Percentiles rank a stretch among this genome's conserved stretches.
Conservation (phyloP, 2,113 vertebrate genomes). For the Perca schrenkii region DNA sequence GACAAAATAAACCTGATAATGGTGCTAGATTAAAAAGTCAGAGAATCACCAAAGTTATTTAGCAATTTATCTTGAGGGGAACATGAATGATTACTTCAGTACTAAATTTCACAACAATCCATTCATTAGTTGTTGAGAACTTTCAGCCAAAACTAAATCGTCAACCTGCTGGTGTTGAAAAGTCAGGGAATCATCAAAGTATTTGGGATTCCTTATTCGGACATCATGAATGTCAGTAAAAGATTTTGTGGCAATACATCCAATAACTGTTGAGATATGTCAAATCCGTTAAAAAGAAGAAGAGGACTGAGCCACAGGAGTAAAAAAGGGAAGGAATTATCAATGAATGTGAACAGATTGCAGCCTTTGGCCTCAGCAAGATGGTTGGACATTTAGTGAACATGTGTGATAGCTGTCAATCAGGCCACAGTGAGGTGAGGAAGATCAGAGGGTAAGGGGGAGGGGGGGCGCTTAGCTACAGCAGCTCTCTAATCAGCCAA, state of each 20-base stretch:
- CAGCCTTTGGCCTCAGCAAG: constrained; percentile 32
- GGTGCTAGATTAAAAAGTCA: too few species aligned
- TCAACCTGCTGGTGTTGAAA: not conserved
- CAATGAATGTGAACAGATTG: not conserved
- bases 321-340: not conserved
- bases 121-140: not conserved
- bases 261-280: not conserved
- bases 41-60: too few species aligned
- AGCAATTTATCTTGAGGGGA: too few species aligned
- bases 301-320: not conserved
- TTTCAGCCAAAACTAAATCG: not conserved
- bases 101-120: not conserved
- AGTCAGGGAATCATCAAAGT: not conserved
- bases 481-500: constrained; percentile 77
- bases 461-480: constrained; percentile 53
- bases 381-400: constrained; percentile 67
- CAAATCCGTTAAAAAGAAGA: not conserved
- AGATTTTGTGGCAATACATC: not conserved
- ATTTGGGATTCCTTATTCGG: not conserved
- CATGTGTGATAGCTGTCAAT: constrained; percentile 75
- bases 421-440: constrained; percentile 60
- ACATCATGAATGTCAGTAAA: not conserved
- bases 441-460: not conserved
- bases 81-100: too few species aligned
- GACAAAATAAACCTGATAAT: too few species aligned